Evolutionary conservation across 2,797 vertebrate species (phyloP).

Genomic region (Acomys russatus): DNA sequence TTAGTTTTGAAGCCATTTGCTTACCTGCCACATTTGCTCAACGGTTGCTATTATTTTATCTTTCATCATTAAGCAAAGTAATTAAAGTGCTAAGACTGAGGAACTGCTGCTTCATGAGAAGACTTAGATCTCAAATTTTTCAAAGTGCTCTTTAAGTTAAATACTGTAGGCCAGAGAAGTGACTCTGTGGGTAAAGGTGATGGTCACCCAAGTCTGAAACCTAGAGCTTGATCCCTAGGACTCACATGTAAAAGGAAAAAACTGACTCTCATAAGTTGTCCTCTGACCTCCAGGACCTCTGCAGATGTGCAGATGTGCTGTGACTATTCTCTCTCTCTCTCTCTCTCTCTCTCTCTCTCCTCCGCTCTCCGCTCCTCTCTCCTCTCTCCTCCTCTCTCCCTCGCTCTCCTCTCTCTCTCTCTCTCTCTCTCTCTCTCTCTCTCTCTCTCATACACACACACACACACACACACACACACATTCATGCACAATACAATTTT

Average conservation of each 20-base stretch:
- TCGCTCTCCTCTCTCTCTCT: no score
- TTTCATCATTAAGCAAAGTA: not conserved
- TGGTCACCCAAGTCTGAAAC: not conserved
- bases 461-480: not conserved
- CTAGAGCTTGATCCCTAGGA: no score
- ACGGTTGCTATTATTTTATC: not conserved
- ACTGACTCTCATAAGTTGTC: not conserved
- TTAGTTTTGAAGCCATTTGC: slow-evolving; percentile 37
- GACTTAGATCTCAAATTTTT: not conserved
- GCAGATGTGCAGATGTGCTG: not conserved
- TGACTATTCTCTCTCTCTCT: not conserved
- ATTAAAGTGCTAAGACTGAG: slow-evolving; percentile 18
- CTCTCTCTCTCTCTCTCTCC: not conserved
- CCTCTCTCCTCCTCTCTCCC: no score
- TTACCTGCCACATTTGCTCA: not conserved
- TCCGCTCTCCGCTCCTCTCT: no score
- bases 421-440: no score
- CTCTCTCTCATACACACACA: no score
- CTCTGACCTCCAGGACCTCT: not conserved
- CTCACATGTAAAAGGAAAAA: no score
- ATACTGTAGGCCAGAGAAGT: not conserved
- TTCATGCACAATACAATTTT: not conserved
- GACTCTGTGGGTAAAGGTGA: not conserved
- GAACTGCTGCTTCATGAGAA: not conserved
- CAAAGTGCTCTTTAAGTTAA: slow-evolving; percentile 6